These are phyloP conservation scores for Paralvinella palmiformis DNA, from an alignment of 1,140 invertebrate genomes.

Conservation along the genomic window DNA sequence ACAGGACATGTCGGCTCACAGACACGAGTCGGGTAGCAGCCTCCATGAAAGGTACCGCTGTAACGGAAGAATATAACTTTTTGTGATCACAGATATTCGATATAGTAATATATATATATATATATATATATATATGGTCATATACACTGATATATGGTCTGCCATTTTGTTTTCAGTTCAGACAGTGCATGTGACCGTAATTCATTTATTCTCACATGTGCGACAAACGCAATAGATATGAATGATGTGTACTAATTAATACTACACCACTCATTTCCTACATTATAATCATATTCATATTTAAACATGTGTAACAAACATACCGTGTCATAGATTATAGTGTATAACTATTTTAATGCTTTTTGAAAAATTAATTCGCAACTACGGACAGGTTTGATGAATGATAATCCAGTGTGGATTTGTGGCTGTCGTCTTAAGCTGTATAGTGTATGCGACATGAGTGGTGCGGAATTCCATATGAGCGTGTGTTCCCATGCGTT, in stretches of 20 bases:
- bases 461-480: no score
- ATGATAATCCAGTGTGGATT: no score
- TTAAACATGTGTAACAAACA: no score
- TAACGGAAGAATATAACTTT: not conserved
- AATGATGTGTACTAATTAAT: not conserved
- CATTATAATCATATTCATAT: no score
- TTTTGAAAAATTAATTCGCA: no score
- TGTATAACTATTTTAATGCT: no score
- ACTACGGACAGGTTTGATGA: no score
- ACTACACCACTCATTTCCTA: not conserved
- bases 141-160: not conserved
- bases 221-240: not conserved
- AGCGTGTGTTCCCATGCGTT: no score
- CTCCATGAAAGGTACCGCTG: slow-evolving; percentile 1
- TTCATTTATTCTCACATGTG: not conserved
- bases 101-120: not conserved
- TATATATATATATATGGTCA: no score
- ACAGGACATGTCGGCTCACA: slow-evolving; percentile 10
- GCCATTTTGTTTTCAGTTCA: not conserved
- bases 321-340: no score
- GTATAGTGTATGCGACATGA: no score
- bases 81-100: not conserved
- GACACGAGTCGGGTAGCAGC: slow-evolving; percentile 2
- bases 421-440: no score
- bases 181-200: not conserved